These are phyloP conservation scores for Prionchulus punctatus DNA, from an alignment of 2,888 invertebrate genomes.

Conservation along the genomic window DNA sequence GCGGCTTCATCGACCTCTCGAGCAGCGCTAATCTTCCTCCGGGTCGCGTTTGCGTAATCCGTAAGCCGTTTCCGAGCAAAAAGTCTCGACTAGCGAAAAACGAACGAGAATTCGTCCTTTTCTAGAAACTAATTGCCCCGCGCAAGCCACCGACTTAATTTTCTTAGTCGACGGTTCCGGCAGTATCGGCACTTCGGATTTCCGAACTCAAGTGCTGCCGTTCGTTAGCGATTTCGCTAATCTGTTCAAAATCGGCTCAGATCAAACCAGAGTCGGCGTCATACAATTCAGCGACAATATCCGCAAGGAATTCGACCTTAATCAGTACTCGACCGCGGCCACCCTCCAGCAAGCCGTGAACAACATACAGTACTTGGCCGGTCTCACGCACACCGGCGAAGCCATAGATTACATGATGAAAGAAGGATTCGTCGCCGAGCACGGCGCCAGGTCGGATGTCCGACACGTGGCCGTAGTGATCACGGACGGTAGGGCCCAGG, in stretches of 20 bases:
- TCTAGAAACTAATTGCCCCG: conserved; percentile 4
- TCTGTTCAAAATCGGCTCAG: conserved; percentile 3
- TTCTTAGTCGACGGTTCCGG: conserved; percentile 7
- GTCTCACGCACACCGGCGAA: conserved; percentile 1
- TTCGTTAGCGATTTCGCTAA: conserved; percentile 5
- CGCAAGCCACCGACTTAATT: background rate
- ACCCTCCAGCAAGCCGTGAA: background rate
- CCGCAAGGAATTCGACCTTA: conserved; percentile 4
- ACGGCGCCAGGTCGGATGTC: too few relatives aligned
- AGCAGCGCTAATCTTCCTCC: background rate
- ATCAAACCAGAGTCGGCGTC: background rate
- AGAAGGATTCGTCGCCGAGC: conserved; percentile 11
- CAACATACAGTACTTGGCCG: conserved; percentile 3
- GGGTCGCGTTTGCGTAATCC: conserved; percentile 4
- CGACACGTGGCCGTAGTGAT: conserved; percentile 14
- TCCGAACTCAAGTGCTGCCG: background rate
- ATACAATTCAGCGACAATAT: conserved; percentile 6
- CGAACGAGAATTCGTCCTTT: too few relatives aligned
- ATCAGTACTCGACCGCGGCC: background rate
- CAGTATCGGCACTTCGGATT: background rate
- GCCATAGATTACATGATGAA: conserved; percentile 26
- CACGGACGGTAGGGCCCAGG: background rate
- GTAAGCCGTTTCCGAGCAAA: too few relatives aligned
- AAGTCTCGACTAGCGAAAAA: too few relatives aligned
- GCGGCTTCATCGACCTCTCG: background rate